Evolutionary conservation across 2,113 vertebrate species (phyloP).

Genomic region (Callorhinus ursinus): DNA sequence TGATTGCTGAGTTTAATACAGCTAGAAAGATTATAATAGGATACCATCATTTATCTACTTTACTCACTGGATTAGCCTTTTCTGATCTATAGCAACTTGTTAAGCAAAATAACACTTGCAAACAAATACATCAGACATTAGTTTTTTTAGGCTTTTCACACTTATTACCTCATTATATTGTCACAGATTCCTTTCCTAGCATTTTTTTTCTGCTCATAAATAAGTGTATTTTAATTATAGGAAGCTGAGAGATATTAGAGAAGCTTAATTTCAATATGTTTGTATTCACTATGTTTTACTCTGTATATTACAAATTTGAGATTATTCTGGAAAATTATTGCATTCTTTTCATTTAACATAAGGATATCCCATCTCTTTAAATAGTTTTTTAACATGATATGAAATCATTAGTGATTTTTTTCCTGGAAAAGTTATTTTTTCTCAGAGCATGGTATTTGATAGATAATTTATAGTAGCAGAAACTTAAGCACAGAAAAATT

Average conservation of each 20-base stretch:
- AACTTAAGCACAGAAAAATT: neutral
- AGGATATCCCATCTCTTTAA: neutral
- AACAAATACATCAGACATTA: neutral
- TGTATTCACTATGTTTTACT: neutral
- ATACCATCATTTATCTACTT: neutral
- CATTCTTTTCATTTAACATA: neutral
- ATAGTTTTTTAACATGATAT: neutral
- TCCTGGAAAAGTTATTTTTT: neutral
- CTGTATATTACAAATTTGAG: neutral
- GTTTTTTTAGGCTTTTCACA: neutral
- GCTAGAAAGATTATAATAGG: neutral
- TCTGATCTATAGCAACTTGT: slow-evolving; percentile 7
- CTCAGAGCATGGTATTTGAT: neutral
- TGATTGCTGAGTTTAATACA: neutral
- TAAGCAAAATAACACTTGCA: neutral
- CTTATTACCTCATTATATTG: neutral
- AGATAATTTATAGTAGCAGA: neutral
- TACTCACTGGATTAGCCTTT: neutral
- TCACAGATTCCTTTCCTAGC: neutral
- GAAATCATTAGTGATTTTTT: slow-evolving; percentile 14
- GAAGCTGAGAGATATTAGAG: neutral
- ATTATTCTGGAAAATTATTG: neutral
- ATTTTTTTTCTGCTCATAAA: neutral
- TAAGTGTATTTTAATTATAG: neutral
- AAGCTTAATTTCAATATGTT: neutral